A percentile compares a stretch with the other conserved stretches of the same genome.
These are phyloP conservation scores for Fundulus diaphanus DNA, from an alignment of 2,797 vertebrate species.

Conservation along the genomic window DNA sequence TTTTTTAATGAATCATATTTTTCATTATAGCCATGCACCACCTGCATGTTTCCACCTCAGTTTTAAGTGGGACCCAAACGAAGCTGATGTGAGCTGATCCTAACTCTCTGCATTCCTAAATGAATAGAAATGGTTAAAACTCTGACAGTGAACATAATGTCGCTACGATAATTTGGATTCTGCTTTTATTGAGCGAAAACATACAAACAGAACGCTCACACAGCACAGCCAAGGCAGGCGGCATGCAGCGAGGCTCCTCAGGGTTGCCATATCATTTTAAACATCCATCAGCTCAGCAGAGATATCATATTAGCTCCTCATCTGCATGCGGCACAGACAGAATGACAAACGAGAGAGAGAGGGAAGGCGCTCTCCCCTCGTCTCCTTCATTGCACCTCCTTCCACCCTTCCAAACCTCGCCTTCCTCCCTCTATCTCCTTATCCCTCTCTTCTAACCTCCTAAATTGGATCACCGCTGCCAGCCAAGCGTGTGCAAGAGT, in stretches of 20 bases:
- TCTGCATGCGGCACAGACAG: conserved; percentile 76
- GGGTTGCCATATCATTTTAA: conserved; percentile 73
- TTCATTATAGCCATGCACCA: neutral
- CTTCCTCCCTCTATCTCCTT: conserved; percentile 58
- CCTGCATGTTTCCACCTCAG: neutral
- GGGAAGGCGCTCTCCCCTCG: conserved; percentile 18
- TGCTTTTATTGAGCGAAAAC: conserved; percentile 35
- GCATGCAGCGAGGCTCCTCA: conserved; percentile 58
- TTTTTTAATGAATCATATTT: neutral
- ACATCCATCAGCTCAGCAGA: conserved; percentile 80
- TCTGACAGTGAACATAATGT: conserved; percentile 14
- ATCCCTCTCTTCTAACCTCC: conserved; percentile 65
- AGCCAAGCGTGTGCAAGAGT: conserved; percentile 43
- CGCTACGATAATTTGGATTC: conserved; percentile 30
- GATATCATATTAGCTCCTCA: conserved; percentile 81
- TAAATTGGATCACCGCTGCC: conserved; percentile 69
- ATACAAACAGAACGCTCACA: conserved; percentile 30
- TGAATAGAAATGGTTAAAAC: conserved; percentile 13
- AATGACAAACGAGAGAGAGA: conserved; percentile 76
- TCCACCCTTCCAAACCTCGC: conserved; percentile 40
- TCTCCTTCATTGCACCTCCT: conserved; percentile 35
- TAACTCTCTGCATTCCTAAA: neutral
- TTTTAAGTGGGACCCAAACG: neutral
- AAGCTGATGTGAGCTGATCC: neutral
- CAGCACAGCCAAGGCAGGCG: conserved; percentile 51